Conservation (phyloP, 2,888 invertebrate species). For the Spodoptera picta region DNA sequence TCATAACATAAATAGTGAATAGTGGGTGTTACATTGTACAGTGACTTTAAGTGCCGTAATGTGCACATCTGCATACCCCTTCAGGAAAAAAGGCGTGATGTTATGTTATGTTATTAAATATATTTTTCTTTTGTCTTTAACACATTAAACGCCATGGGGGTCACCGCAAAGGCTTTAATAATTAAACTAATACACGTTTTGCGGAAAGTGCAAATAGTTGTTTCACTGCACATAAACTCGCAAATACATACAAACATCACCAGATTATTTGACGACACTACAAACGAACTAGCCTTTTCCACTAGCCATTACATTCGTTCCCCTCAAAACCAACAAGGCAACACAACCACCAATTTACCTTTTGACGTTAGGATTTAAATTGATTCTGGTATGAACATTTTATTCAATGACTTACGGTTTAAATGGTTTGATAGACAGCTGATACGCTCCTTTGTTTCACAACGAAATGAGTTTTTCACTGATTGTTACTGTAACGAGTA, state of each 20-base stretch:
- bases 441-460: constrained; percentile 46
- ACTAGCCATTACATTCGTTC: constrained; percentile 35
- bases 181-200: no score
- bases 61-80: no score
- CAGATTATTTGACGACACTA: constrained; percentile 12
- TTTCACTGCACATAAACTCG: background rate
- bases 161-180: no score
- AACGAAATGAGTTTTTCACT: constrained; percentile 51
- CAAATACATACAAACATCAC: background rate
- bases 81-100: no score
- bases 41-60: no score
- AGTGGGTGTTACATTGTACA: no score
- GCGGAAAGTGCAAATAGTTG: background rate
- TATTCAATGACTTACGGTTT: constrained; percentile 47
- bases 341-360: constrained; percentile 40
- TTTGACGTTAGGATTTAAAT: constrained; percentile 50
- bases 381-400: constrained; percentile 49
- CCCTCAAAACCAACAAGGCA: constrained; percentile 34
- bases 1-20: no score
- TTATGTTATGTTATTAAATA: no score
- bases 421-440: constrained; percentile 50
- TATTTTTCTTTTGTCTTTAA: no score
- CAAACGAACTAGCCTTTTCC: constrained; percentile 35
- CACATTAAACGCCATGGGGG: no score
- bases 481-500: constrained; percentile 46